Evolutionary conservation across 2,797 vertebrate genomes (phyloP), one percentile per base, ranked within the genome.

Genomic region (Australoheros facetus): DNA sequence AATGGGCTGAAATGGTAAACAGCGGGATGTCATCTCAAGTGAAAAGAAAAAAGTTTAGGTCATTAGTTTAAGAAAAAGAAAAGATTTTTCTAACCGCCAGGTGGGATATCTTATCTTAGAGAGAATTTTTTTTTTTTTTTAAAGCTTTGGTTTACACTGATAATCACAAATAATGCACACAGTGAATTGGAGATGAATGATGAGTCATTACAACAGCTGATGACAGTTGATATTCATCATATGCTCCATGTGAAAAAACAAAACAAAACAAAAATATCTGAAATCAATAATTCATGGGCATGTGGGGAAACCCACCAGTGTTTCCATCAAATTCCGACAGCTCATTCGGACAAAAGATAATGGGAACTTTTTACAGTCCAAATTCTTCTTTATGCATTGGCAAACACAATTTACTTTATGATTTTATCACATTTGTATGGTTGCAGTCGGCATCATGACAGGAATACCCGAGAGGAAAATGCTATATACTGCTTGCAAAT

Each of bases 1-100:
- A 89, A 90, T 80, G 54, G 83, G 69, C 62, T 62, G 73, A 80
- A 85, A 91, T 81, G 70, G 73, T 75, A 86, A 90, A 89, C 86
- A 82, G 81, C 37, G 3, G 80, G 88, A 80, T 73, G 85, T 79
- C 83, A 86, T 88, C 86, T 88, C 28, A 34, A 75, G 54, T 7
- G 56, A 64, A 42, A 73, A 86, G 77, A 66, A 59, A 48, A 71
- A 17, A 32, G 70, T 85, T 86, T 56, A 79, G 77, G 83, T 84
- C 55, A 82, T 88, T 87, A 78, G 28, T 23, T 42, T 1, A 56
- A 59, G 45, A 66, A 74, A 71, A 19, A 37, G 32, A 26, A 32
- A 48, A 23, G 9, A 10, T 28, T 5, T 66, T 48, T 66, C 42
- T 48, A 53, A 34, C 45, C 51, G 48, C 7, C 13, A 21, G 12